Evolutionary conservation across 2,888 invertebrate genomes (phyloP), one percentile per base, ranked within the genome.

Genomic region (Pomacea canaliculata): DNA sequence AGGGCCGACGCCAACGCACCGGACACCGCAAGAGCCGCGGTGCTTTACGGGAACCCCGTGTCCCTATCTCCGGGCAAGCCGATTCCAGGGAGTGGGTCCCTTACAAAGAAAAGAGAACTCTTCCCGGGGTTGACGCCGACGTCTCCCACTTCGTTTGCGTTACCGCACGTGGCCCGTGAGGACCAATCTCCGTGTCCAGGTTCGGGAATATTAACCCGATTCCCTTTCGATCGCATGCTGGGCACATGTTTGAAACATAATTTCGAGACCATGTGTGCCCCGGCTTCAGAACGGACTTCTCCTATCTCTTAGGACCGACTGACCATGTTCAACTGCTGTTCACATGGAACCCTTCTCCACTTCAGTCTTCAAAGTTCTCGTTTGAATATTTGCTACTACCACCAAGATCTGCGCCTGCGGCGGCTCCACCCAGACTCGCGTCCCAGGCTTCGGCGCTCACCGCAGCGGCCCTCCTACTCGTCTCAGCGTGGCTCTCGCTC

Each of bases 181-280:
- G 79, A 46, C 78, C 83, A 73, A 84, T 85, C 85, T 92, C 92
- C 92, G 92, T 92, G 91, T 91, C 92, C 92, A 91, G 92, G 92
- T 93, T 92, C 92, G 83, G 85, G 88, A 89, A 89, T 89, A 86
- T 90, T 87, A 88, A 88, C 89, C 87, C 83, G 85, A 85, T 89
- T 88, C 88, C 89, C 86, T 89, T 90, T 90, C 86, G 88, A 79
- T 82, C 77, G 46, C 60, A 62, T 48, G 71, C 48, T 23, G 63
- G 59, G 63, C 71, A 63, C 63, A 0, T 10, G 4, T 10, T 63
- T 18, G 63, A 8, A 8, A 23, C 63, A 10, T 18, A 16, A 63
- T 90, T 48, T 68, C 82, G 80, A 80, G 79, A n/a, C n/a, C n/a
- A n/a, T n/a, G n/a, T n/a, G n/a, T n/a, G n/a, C n/a, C n/a, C n/a